A percentile compares a stretch with the other conserved stretches of the same genome.
Conservation (phyloP, 2,113 vertebrate genomes). For the Tragelaphus buxtoni region DNA sequence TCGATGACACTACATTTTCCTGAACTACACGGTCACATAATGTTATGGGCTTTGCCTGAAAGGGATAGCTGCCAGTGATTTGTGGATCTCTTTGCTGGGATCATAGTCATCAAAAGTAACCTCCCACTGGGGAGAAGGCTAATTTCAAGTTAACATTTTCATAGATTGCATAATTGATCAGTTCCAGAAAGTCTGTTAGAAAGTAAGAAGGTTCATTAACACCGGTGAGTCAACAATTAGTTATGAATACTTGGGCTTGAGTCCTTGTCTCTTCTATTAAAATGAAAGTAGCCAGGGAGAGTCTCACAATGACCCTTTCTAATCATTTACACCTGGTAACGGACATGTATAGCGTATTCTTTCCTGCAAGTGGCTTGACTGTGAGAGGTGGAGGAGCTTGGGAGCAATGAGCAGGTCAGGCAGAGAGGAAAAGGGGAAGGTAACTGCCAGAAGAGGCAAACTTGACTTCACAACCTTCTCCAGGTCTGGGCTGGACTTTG, state of each 20-base stretch:
- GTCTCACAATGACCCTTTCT: neutral
- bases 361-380: neutral
- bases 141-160: neutral
- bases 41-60: neutral
- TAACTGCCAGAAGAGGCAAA: neutral
- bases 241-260: neutral
- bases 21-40: neutral
- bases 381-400: neutral
- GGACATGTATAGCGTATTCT: neutral
- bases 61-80: neutral
- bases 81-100: neutral
- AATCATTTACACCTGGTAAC: neutral
- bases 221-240: neutral
- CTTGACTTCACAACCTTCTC: neutral
- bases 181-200: neutral
- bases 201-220: neutral
- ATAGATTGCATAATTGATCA: neutral
- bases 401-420: neutral
- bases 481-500: neutral
- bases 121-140: neutral
- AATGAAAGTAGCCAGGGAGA: neutral
- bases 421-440: neutral
- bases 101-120: slow-evolving; percentile 15
- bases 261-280: neutral
- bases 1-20: neutral